These are phyloP conservation scores for Bombus waltoni DNA, from an alignment of 1,140 invertebrate species.

Conservation along the genomic window DNA sequence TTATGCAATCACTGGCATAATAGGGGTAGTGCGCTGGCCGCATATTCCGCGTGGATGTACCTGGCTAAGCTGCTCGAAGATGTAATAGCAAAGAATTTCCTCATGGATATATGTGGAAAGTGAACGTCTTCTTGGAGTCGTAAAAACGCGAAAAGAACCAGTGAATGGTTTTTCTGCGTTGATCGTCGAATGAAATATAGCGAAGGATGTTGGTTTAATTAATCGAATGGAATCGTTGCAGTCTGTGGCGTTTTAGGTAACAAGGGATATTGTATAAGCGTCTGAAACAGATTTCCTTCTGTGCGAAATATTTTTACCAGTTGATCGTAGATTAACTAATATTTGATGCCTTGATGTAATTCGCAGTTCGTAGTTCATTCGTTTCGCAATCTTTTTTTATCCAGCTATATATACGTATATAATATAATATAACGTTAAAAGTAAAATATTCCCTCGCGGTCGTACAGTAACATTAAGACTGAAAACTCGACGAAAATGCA, in stretches of 20 bases:
- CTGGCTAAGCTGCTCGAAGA: neutral
- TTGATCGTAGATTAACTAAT: neutral
- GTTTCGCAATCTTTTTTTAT: too few relatives aligned
- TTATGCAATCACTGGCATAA: constrained; percentile 52
- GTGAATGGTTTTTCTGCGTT: neutral
- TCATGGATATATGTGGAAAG: neutral
- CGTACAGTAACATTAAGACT: too few relatives aligned
- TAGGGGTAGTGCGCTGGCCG: constrained; percentile 19
- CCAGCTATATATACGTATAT: too few relatives aligned
- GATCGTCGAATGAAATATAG: neutral
- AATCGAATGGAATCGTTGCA: neutral
- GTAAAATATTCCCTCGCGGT: too few relatives aligned
- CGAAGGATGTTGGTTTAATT: neutral
- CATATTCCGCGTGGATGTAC: neutral
- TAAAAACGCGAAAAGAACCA: neutral
- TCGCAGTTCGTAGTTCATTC: neutral
- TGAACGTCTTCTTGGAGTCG: neutral
- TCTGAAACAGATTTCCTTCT: neutral
- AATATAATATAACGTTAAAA: too few relatives aligned
- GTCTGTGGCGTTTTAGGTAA: neutral
- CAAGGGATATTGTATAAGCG: neutral
- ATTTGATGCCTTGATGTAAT: neutral
- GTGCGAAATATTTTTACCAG: neutral
- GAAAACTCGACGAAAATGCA: too few relatives aligned
- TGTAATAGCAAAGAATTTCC: neutral